phyloP scores from a whole-genome alignment of 2,113 vertebrate species.

The Cyanistes caeruleus region DNA sequence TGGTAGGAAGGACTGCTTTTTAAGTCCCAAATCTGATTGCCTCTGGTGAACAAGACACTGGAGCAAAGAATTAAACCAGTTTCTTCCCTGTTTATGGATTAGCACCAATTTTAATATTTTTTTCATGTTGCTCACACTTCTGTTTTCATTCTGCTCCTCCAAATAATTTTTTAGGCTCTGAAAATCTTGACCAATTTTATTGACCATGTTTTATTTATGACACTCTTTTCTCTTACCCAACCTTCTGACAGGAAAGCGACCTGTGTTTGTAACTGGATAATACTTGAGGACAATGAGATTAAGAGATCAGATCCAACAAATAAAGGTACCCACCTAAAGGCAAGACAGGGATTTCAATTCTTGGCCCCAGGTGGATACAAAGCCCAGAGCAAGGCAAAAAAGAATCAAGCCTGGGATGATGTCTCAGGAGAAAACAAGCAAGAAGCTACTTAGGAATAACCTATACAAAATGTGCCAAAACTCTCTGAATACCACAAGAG shows the following conservation, averaged over 20 bases:
- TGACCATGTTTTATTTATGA: background rate
- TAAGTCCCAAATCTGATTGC: background rate
- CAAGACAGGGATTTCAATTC: background rate
- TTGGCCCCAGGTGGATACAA: background rate
- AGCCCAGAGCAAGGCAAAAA: background rate
- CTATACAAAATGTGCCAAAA: background rate
- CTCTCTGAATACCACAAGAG: too few species aligned
- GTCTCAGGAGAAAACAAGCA: background rate
- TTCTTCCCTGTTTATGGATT: background rate
- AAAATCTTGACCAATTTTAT: background rate
- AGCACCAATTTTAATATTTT: background rate
- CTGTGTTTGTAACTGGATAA: background rate
- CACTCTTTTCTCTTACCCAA: background rate
- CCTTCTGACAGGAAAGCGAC: background rate
- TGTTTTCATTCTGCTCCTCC: background rate
- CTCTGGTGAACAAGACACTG: background rate
- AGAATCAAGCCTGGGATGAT: background rate
- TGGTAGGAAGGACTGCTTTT: background rate
- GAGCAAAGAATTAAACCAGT: background rate
- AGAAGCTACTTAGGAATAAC: background rate
- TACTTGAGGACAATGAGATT: background rate
- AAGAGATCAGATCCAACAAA: background rate
- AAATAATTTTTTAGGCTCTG: background rate
- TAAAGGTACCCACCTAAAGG: background rate
- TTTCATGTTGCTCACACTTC: background rate